These are phyloP conservation scores for Trichoplax adhaerens DNA, from an alignment of 37 sponge, comb jelly and placozoan genomes.

Conservation along the genomic window DNA sequence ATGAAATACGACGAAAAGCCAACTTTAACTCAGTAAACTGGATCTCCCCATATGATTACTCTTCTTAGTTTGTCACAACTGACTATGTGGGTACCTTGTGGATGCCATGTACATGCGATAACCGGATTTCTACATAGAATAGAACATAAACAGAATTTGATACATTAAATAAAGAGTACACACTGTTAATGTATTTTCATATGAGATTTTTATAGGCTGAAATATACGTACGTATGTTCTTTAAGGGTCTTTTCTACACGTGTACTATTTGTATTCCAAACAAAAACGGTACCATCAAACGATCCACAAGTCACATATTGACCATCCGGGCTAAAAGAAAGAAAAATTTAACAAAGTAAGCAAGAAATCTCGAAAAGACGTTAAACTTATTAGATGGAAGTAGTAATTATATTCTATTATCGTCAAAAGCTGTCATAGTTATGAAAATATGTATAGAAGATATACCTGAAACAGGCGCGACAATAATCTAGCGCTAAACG, in stretches of 20 bases:
- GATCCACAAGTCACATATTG: conserved; percentile 84
- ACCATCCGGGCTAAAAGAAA: conserved; percentile 70
- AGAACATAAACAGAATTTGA: neutral
- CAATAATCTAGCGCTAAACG: conserved; percentile 2
- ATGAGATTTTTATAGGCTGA: neutral
- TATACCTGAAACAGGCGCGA: conserved; percentile 10
- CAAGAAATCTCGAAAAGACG: too few species aligned
- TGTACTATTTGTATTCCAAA: conserved; percentile 53
- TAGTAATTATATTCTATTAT: too few species aligned
- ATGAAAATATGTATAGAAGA: neutral
- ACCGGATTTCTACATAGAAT: conserved; percentile 36
- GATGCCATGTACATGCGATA: conserved; percentile 71
- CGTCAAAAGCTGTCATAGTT: neutral
- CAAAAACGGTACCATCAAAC: conserved; percentile 61
- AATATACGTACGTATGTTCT: conserved; percentile 36
- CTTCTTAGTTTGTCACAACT: conserved; percentile 57
- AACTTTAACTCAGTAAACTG: too few species aligned
- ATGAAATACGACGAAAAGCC: too few species aligned
- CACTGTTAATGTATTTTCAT: too few species aligned
- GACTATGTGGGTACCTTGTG: conserved; percentile 55
- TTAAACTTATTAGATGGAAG: too few species aligned
- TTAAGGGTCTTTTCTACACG: conserved; percentile 22
- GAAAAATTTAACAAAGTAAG: neutral
- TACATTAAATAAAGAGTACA: too few species aligned
- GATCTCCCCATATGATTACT: conserved; percentile 35